Evolutionary conservation across 2,888 invertebrate genomes (phyloP).

Genomic region (Melitaea athalia): DNA sequence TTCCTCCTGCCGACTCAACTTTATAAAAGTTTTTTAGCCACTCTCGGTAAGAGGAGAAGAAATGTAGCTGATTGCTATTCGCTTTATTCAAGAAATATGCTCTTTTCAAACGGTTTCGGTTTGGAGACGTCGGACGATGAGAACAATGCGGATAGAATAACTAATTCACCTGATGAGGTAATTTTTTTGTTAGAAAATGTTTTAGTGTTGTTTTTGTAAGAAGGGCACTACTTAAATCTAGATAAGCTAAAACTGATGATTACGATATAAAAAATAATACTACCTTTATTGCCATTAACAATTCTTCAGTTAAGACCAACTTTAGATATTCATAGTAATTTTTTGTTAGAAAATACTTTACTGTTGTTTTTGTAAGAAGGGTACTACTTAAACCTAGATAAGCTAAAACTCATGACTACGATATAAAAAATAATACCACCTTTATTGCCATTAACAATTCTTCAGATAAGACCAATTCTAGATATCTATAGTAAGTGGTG

Average conservation of each 20-base stretch:
- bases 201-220: neutral
- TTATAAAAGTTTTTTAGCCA: constrained; percentile 90
- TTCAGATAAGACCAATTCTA: too few species aligned
- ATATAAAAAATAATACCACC: too few species aligned
- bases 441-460: too few species aligned
- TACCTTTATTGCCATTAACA: too few species aligned
- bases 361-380: neutral
- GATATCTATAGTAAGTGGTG: too few species aligned
- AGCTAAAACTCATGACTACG: too few species aligned
- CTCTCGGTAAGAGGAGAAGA: constrained; percentile 74
- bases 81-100: constrained; percentile 79
- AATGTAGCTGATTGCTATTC: constrained; percentile 76
- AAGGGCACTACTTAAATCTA: neutral
- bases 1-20: constrained; percentile 89
- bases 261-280: too few species aligned
- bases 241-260: too few species aligned
- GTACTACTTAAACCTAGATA: neutral
- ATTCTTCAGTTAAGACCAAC: too few species aligned
- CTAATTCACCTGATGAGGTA: constrained; percentile 80
- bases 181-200: constrained; percentile 24
- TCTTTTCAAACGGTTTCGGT: constrained; percentile 76
- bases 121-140: constrained; percentile 76
- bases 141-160: constrained; percentile 62
- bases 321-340: neutral
- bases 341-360: neutral